These are phyloP conservation scores for Myotis brandtii DNA, from an alignment of 2,113 vertebrate genomes.

Conservation along the genomic window DNA sequence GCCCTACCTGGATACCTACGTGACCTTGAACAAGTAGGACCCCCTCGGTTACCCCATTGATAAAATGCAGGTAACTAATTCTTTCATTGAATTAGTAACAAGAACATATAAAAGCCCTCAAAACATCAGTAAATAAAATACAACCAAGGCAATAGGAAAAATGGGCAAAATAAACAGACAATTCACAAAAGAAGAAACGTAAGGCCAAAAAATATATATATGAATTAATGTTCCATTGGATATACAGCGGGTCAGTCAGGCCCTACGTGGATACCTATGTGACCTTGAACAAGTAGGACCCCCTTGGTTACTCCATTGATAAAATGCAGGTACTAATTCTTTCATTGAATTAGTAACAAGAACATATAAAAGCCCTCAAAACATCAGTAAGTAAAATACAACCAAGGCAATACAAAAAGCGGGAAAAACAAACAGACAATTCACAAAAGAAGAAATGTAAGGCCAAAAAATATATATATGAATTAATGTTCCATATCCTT, in stretches of 20 bases:
- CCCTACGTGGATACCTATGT: fast-evolving
- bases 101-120: background rate
- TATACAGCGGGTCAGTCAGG: background rate
- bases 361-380: background rate
- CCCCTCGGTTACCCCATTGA: background rate
- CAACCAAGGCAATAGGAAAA: background rate
- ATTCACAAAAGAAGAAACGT: background rate
- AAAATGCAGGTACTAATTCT: background rate
- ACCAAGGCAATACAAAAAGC: background rate
- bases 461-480: background rate
- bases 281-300: background rate
- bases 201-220: background rate
- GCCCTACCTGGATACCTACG: fast-evolving
- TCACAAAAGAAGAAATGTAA: background rate
- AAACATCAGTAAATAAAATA: background rate
- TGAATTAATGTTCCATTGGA: background rate
- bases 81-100: background rate
- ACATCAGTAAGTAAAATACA: background rate
- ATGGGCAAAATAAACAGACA: background rate
- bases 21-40: background rate
- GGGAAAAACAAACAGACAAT: background rate
- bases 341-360: background rate
- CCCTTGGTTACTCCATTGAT: background rate
- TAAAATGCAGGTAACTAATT: background rate
- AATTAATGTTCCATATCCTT: background rate